Conservation (phyloP, 2,113 vertebrate genomes). For the Sebastes schlegelii region DNA sequence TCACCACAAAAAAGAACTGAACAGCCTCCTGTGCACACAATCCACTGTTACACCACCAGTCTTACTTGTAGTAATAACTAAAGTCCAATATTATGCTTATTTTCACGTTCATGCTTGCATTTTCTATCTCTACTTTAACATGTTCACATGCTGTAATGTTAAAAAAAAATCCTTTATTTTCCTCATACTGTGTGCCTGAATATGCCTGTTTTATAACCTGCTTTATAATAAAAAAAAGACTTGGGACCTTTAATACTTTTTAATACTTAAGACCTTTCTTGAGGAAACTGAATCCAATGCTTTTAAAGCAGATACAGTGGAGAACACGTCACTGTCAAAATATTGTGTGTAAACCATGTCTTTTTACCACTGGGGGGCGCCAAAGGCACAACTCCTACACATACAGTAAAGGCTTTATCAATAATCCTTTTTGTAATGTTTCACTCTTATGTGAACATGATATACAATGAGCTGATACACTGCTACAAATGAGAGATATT, state of each 20-base stretch:
- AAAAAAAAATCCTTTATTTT: no score
- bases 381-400: neutral
- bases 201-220: no score
- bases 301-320: neutral
- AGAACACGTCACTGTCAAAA: neutral
- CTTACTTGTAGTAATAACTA: neutral
- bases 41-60: neutral
- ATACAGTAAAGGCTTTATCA: neutral
- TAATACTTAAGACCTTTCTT: neutral
- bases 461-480: neutral
- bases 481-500: neutral
- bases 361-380: neutral
- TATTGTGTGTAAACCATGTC: neutral
- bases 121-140: no score
- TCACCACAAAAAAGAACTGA: neutral
- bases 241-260: neutral
- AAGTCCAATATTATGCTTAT: no score
- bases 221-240: no score
- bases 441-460: neutral
- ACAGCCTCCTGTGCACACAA: neutral
- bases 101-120: no score
- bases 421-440: neutral
- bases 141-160: no score
- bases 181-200: no score
- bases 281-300: neutral